phyloP scores from a whole-genome alignment of 2,113 vertebrate species.

The Irena cyanogastra region DNA sequence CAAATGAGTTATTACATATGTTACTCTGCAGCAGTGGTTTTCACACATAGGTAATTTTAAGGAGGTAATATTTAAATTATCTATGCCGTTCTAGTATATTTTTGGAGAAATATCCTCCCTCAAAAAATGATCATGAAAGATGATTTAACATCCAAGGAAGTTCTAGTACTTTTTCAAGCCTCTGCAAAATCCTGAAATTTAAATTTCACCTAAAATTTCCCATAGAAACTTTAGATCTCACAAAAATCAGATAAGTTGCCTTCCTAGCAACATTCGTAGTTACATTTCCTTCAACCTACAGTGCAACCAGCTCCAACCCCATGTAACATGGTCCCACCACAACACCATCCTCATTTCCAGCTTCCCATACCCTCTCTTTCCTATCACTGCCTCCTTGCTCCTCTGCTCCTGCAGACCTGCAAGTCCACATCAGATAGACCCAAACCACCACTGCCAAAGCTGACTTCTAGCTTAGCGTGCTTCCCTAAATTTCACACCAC shows the following conservation, averaged over 20 bases:
- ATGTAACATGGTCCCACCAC: neutral
- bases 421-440: too few species aligned
- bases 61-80: neutral
- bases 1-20: neutral
- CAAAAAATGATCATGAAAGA: neutral
- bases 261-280: neutral
- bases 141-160: neutral
- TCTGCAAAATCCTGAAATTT: neutral
- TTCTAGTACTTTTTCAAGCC: neutral
- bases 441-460: neutral
- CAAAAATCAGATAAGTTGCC: neutral
- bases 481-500: neutral
- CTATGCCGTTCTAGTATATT: neutral
- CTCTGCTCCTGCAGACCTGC: neutral
- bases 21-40: neutral
- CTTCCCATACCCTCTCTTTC: neutral
- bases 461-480: neutral
- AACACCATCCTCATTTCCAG: neutral
- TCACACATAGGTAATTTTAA: neutral
- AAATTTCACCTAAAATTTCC: neutral
- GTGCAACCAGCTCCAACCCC: neutral
- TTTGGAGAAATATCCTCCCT: neutral
- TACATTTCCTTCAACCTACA: neutral
- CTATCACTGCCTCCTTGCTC: neutral
- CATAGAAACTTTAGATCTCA: neutral